Evolutionary conservation across 2,888 invertebrate species (phyloP).

Genomic region (Trissolcus japonicus): DNA sequence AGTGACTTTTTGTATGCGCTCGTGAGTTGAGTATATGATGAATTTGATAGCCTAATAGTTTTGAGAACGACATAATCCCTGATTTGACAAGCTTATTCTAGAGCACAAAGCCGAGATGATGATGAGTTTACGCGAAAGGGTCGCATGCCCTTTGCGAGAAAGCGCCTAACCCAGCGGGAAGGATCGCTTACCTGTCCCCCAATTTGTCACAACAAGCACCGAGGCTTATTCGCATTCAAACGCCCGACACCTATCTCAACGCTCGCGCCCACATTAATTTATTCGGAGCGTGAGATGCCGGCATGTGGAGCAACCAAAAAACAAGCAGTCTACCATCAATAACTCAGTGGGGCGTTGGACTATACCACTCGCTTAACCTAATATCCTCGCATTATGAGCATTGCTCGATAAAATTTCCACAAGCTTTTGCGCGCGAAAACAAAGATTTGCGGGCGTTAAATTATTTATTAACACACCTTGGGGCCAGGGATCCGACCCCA

Average conservation of each 20-base stretch:
- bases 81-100: constrained; percentile 43
- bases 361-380: constrained; percentile 55
- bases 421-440: no score
- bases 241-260: constrained; percentile 61
- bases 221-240: constrained; percentile 62
- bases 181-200: constrained; percentile 62
- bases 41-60: constrained; percentile 17
- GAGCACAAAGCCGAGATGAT: constrained; percentile 87
- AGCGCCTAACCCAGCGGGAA: constrained; percentile 47
- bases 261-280: constrained; percentile 64
- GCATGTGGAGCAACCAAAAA: constrained; percentile 66
- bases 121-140: constrained; percentile 59
- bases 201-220: constrained; percentile 63
- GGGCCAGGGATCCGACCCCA: constrained; percentile 50
- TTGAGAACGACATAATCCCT: constrained; percentile 27
- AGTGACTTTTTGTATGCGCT: no score
- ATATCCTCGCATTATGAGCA: no score
- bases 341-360: constrained; percentile 70
- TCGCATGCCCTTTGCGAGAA: constrained; percentile 47
- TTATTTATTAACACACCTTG: constrained; percentile 52
- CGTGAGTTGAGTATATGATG: no score
- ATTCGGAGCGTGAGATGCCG: constrained; percentile 63
- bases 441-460: constrained; percentile 23
- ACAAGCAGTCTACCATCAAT: constrained; percentile 69
- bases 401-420: no score